Evolutionary conservation across 2,113 vertebrate genomes (phyloP).

Genomic region (Egretta garzetta): DNA sequence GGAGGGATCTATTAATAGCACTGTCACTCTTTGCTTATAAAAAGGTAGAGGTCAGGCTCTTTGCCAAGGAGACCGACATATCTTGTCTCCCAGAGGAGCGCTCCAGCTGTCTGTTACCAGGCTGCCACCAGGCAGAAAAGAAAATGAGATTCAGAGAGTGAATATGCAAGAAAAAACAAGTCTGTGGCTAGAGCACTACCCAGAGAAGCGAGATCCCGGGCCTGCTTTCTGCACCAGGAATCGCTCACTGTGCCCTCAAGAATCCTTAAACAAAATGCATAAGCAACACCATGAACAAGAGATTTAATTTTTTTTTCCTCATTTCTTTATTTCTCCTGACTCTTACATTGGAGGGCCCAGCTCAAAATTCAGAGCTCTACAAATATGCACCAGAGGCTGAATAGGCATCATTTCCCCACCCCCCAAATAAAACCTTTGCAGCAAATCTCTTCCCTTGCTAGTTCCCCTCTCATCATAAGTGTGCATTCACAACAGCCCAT

Average conservation of each 20-base stretch:
- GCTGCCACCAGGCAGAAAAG: slow-evolving; percentile 38
- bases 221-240: not conserved
- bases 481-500: not conserved
- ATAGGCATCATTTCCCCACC: not conserved
- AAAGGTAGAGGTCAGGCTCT: slow-evolving; percentile 46
- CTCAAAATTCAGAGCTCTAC: not conserved
- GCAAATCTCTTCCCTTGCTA: not conserved
- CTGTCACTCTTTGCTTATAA: slow-evolving; percentile 26
- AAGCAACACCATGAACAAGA: not conserved
- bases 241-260: not conserved
- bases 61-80: slow-evolving; percentile 14
- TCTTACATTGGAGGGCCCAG: not conserved
- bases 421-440: not conserved
- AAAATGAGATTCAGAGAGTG: slow-evolving; percentile 8
- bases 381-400: not conserved
- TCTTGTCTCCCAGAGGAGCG: slow-evolving; percentile 37
- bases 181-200: not conserved
- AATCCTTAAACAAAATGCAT: not conserved
- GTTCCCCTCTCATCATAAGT: not conserved
- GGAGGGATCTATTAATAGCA: slow-evolving; percentile 43
- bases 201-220: not conserved
- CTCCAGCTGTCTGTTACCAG: slow-evolving; percentile 33
- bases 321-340: not conserved
- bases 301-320: not conserved
- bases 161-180: not conserved